Evolutionary conservation across 2,113 vertebrate species (phyloP).

Genomic region (Cnemophilus loriae): DNA sequence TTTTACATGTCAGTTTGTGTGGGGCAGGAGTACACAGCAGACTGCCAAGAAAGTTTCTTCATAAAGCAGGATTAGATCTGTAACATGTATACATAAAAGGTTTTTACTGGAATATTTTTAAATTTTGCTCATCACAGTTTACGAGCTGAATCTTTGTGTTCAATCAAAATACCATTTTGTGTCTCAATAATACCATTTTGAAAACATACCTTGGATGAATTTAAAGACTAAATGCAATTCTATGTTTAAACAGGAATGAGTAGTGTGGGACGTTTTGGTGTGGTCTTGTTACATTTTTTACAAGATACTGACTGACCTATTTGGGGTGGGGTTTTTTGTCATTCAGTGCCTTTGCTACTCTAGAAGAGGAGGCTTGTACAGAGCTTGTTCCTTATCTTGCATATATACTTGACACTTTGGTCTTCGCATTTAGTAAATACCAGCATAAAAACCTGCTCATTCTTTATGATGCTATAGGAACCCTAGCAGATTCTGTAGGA

Average conservation of each 20-base stretch:
- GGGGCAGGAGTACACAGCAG: not conserved
- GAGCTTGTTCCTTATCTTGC: conserved; percentile 95
- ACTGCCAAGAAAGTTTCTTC: not conserved
- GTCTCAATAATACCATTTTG: not conserved
- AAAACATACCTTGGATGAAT: not conserved
- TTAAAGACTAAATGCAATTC: not conserved
- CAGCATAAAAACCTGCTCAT: conserved; percentile 98
- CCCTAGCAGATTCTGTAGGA: conserved; percentile 94
- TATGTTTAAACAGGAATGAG: not conserved
- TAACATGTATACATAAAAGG: not conserved
- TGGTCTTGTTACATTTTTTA: not conserved
- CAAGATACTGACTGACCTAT: not conserved
- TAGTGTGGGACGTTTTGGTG: not conserved
- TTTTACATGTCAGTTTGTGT: not conserved
- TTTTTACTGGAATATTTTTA: not conserved
- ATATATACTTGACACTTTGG: conserved; percentile 94
- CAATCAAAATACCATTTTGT: not conserved
- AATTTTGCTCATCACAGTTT: not conserved
- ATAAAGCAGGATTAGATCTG: not conserved
- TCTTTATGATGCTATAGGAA: conserved; percentile 95
- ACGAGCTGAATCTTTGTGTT: not conserved
- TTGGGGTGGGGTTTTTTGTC: conserved; percentile 17
- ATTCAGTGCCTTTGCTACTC: conserved; percentile 92
- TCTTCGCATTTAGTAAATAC: conserved; percentile 98
- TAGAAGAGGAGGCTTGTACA: conserved; percentile 97